Evolutionary conservation across 2,888 invertebrate genomes (phyloP).

Genomic region (Hirtodrosophila cameraria): DNA sequence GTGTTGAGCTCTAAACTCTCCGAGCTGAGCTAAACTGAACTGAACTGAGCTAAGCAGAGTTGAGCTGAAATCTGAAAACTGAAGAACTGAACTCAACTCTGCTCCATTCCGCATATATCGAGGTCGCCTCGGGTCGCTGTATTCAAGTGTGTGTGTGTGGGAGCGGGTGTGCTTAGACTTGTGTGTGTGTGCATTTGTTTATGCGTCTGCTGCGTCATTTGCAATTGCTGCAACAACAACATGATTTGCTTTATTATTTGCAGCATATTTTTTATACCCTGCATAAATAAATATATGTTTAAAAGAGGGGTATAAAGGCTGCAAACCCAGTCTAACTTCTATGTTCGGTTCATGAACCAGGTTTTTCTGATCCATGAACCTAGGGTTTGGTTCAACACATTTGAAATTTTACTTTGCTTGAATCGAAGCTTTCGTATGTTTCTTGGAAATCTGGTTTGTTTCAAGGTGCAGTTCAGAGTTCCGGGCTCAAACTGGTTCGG

Average conservation of each 20-base stretch:
- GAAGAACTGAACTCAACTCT: conserved; percentile 10
- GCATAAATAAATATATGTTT: conserved; percentile 2
- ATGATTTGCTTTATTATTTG: conserved; percentile 34
- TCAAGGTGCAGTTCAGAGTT: no score
- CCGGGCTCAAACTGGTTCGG: no score
- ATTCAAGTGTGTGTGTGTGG: conserved; percentile 17
- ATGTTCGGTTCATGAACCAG: no score
- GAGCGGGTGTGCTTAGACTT: conserved; percentile 44
- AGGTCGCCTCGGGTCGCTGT: conserved; percentile 65
- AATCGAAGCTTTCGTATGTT: no score
- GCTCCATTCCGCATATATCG: conserved; percentile 46
- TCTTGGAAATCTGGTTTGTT: no score
- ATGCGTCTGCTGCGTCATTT: conserved; percentile 61
- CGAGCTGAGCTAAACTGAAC: conserved; percentile 42
- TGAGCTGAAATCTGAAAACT: no score
- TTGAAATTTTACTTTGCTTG: no score
- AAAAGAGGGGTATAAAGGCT: background rate
- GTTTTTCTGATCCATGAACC: no score
- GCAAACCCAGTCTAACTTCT: no score
- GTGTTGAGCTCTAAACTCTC: conserved; percentile 21
- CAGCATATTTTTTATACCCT: conserved; percentile 50
- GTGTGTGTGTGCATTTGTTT: conserved; percentile 30
- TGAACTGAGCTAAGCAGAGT: no score
- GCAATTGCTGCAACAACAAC: conserved; percentile 59
- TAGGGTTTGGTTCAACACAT: no score